A percentile compares a stretch with the other conserved stretches of the same genome.
These are phyloP conservation scores for Sus cebifrons DNA, from an alignment of 2,797 vertebrate species.

Conservation along the genomic window DNA sequence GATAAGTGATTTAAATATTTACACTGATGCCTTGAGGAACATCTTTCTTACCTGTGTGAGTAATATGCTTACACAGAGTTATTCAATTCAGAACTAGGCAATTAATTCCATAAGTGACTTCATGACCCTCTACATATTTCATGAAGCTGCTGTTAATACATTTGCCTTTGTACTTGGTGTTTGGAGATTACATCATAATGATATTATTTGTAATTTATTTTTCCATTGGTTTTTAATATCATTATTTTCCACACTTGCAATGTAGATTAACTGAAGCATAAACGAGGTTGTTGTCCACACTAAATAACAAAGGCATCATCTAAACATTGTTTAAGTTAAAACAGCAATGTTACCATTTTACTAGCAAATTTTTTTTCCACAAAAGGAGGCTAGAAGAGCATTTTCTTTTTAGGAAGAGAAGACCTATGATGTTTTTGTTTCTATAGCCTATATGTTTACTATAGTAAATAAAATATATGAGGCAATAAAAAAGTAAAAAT, in stretches of 20 bases:
- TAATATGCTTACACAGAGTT: background rate
- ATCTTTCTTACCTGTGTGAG: background rate
- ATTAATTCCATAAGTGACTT: background rate
- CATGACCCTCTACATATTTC: background rate
- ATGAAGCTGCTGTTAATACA: background rate
- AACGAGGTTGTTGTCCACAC: background rate
- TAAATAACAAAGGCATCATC: background rate
- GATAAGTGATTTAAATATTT: background rate
- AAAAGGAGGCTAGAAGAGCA: background rate
- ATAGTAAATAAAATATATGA: conserved; percentile 35
- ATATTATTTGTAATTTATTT: background rate
- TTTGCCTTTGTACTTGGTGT: background rate
- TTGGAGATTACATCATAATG: background rate
- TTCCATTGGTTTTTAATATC: background rate
- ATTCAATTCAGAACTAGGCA: background rate
- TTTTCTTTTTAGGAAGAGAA: background rate
- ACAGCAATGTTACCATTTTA: background rate
- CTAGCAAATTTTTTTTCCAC: background rate
- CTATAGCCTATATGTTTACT: background rate
- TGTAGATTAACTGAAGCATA: background rate
- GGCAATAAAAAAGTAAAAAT: background rate
- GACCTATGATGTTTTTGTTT: background rate
- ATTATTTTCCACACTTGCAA: background rate
- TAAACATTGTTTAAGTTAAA: background rate
- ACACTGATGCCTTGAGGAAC: background rate